Conservation (phyloP, 2,113 vertebrate genomes). For the Nestor notabilis region DNA sequence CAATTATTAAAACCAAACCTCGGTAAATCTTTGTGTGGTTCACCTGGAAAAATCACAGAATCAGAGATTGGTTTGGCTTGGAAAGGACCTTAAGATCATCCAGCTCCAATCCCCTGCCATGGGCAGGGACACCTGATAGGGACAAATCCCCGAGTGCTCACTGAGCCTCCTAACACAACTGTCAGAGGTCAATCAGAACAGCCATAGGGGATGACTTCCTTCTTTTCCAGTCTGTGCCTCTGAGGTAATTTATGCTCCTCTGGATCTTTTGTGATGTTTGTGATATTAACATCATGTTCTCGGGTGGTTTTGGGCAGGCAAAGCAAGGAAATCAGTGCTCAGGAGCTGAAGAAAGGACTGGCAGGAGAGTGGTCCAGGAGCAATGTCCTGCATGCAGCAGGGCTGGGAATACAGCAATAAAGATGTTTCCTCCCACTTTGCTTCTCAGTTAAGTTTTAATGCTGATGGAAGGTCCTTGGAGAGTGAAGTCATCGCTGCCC, state of each 20-base stretch:
- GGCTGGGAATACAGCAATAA: not conserved
- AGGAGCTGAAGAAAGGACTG: not conserved
- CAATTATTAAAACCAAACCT: not conserved
- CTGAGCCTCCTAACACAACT: not conserved
- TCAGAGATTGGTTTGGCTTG: not conserved
- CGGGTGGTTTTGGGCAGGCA: not conserved
- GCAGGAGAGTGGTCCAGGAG: not conserved
- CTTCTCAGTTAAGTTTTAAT: not conserved
- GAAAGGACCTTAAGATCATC: not conserved
- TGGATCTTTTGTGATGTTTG: not conserved
- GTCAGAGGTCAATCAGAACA: constrained; percentile 15
- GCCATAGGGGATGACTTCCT: not conserved
- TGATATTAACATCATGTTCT: not conserved
- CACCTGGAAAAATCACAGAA: not conserved
- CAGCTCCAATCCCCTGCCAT: not conserved
- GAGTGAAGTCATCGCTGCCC: not conserved
- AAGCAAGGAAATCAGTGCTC: not conserved
- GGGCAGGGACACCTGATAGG: not conserved
- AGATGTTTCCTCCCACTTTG: not conserved
- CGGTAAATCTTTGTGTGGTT: not conserved
- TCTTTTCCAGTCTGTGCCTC: not conserved
- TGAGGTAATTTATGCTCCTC: not conserved
- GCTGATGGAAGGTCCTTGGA: not conserved
- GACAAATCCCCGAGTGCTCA: not conserved
- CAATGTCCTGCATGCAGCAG: not conserved